Percentiles rank a stretch among this genome's conserved stretches.
phyloP scores from a whole-genome alignment of 2,113 vertebrate genomes.

The Ailurus styani region DNA sequence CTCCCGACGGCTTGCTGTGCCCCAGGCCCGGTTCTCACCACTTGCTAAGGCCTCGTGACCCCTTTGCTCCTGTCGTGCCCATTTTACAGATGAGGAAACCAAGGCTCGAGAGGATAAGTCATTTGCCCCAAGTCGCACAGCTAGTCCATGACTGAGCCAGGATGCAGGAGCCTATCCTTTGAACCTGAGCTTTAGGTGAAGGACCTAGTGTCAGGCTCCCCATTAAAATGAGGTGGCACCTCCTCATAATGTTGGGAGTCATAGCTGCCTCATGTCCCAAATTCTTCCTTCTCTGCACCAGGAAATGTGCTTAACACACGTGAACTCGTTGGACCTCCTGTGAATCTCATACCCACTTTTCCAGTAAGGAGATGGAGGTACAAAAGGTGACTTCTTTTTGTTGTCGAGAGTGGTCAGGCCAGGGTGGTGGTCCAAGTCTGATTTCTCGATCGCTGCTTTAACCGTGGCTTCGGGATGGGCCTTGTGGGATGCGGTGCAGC shows the following conservation, averaged over 20 bases:
- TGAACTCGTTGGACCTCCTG: background rate
- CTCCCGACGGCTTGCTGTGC: background rate
- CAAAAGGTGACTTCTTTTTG: background rate
- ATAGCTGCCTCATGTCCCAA: background rate
- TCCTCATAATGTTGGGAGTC: fast-evolving
- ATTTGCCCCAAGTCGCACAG: background rate
- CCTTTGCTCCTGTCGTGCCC: background rate
- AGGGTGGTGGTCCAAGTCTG: too few relatives aligned
- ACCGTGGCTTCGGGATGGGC: fast-evolving
- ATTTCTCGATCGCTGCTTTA: background rate
- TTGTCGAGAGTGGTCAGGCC: background rate
- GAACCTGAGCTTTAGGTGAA: background rate
- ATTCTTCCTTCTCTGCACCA: background rate
- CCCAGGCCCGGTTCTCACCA: fast-evolving
- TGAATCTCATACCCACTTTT: background rate
- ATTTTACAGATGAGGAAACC: background rate
- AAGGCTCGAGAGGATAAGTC: background rate
- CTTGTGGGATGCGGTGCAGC: too few relatives aligned
- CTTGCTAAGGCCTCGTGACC: fast-evolving
- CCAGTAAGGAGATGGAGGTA: background rate
- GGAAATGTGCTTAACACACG: too few relatives aligned
- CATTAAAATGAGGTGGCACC: fast-evolving
- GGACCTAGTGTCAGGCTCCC: background rate
- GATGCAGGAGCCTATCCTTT: background rate
- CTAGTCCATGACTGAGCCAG: background rate